Conservation (phyloP, 2,797 vertebrate genomes). For the Pangasius krempfi region DNA sequence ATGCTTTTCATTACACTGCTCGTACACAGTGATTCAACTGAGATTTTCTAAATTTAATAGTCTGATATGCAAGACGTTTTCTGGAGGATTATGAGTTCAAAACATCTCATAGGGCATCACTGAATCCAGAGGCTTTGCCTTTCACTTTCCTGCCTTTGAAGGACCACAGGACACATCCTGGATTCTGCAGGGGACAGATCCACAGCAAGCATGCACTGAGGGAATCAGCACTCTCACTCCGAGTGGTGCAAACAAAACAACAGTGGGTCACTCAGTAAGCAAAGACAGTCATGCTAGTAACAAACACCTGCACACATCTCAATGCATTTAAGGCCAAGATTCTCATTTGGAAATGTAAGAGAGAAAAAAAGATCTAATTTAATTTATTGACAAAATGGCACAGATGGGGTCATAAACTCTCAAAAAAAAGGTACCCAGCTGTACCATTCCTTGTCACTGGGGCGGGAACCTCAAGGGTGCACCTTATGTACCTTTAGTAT, state of each 20-base stretch:
- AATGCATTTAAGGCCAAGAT: constrained; percentile 1
- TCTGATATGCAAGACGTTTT: background rate
- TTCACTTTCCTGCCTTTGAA: constrained; percentile 30
- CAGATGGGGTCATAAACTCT: background rate
- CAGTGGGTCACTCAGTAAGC: constrained; percentile 10
- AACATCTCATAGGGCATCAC: constrained; percentile 31
- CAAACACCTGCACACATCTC: background rate
- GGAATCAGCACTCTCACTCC: constrained; percentile 8
- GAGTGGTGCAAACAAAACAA: background rate
- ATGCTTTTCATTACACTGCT: background rate
- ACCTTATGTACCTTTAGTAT: background rate
- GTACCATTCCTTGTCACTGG: background rate
- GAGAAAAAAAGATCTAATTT: background rate
- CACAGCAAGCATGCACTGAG: constrained; percentile 25
- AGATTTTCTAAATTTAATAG: background rate
- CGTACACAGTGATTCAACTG: background rate
- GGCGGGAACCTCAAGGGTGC: background rate
- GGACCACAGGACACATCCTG: constrained; percentile 29
- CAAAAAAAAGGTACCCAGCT: background rate
- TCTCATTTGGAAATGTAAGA: background rate
- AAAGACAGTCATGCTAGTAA: constrained; percentile 19
- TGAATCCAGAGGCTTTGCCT: constrained; percentile 23
- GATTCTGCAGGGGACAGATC: constrained; percentile 35
- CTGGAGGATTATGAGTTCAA: constrained; percentile 20
- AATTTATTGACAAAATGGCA: background rate